Conservation (phyloP, 2,888 invertebrate species). For the Neoaliturus tenellus region DNA sequence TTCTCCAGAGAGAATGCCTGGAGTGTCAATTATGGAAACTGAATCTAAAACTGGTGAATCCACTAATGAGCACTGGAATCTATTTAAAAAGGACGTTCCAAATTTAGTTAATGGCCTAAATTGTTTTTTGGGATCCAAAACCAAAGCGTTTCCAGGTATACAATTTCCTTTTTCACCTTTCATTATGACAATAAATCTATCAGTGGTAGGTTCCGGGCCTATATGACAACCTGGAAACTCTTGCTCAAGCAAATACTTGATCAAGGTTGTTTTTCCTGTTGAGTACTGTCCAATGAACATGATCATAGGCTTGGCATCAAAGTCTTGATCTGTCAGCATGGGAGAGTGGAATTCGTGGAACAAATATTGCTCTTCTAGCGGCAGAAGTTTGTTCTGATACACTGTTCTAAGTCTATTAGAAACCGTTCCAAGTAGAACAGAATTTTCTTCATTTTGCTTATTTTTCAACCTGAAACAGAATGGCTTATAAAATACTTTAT, state of each 20-base stretch:
- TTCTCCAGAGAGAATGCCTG: constrained; percentile 78
- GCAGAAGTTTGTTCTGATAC: constrained; percentile 75
- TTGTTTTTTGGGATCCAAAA: constrained; percentile 79
- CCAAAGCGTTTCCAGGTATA: constrained; percentile 80
- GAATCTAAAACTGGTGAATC: constrained; percentile 77
- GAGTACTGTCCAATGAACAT: constrained; percentile 80
- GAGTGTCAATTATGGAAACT: constrained; percentile 79
- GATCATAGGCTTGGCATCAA: constrained; percentile 81
- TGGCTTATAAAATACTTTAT: too few species aligned
- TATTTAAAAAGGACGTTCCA: constrained; percentile 80
- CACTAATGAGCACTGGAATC: constrained; percentile 79
- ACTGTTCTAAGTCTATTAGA: constrained; percentile 64
- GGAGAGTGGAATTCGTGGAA: constrained; percentile 78
- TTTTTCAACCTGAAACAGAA: constrained; percentile 35
- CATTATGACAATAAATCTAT: constrained; percentile 80
- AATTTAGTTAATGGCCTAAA: constrained; percentile 79
- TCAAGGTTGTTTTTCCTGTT: constrained; percentile 78
- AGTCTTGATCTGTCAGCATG: constrained; percentile 77
- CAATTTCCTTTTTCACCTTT: constrained; percentile 73
- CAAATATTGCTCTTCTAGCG: constrained; percentile 74
- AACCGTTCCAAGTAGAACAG: constrained; percentile 46
- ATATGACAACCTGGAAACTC: constrained; percentile 81
- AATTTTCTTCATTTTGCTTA: constrained; percentile 54
- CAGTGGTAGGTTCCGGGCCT: constrained; percentile 81
- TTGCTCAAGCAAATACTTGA: constrained; percentile 74